Evolutionary conservation across 2,113 vertebrate genomes (phyloP).

Genomic region (Dromas ardeola): DNA sequence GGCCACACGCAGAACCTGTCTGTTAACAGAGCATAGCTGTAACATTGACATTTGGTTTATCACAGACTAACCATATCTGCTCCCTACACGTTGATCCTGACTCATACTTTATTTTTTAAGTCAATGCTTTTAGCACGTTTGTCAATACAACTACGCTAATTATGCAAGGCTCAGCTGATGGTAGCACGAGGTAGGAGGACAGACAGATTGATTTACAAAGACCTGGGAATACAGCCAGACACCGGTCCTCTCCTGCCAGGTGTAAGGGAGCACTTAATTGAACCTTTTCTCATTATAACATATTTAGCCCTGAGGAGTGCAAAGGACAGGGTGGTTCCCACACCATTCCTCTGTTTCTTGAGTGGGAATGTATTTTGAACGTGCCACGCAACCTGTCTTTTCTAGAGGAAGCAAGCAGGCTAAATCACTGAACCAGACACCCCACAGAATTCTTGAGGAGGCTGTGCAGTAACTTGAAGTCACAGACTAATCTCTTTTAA

Average conservation of each 20-base stretch:
- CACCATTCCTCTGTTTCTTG: neutral
- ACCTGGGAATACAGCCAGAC: neutral
- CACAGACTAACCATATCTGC: neutral
- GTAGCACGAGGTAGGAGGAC: neutral
- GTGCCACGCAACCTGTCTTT: neutral
- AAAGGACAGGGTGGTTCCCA: neutral
- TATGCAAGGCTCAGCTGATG: neutral
- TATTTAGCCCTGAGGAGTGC: neutral
- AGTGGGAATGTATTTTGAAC: neutral
- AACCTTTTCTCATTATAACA: neutral
- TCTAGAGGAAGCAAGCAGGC: neutral
- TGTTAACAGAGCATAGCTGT: neutral
- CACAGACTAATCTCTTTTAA: neutral
- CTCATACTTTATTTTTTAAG: neutral
- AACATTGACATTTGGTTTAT: neutral
- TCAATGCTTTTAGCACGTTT: neutral
- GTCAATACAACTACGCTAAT: neutral
- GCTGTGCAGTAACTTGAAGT: neutral
- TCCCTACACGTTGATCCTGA: neutral
- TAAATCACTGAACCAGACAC: neutral
- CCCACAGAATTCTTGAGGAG: neutral
- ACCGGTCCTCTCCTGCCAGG: neutral
- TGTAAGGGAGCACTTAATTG: neutral
- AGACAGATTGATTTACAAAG: neutral
- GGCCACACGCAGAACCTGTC: accelerated